Evolutionary conservation across 2,113 vertebrate species (phyloP).

Genomic region (Sinocyclocheilus maitianheensis): DNA sequence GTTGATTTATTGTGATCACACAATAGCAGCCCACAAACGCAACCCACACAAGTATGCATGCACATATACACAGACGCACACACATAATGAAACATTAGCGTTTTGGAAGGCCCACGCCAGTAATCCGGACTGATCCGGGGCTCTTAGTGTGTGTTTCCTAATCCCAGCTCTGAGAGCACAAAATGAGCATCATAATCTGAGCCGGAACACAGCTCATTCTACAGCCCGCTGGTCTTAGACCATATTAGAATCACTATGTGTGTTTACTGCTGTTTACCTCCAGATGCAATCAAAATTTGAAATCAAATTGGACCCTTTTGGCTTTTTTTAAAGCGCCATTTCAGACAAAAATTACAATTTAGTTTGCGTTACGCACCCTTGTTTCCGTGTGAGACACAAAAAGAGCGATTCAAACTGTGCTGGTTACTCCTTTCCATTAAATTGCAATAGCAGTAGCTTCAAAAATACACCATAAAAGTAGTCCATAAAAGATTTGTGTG

Average conservation of each 20-base stretch:
- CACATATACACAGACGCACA: conserved; percentile 37
- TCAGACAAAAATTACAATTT: neutral
- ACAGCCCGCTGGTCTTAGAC: neutral
- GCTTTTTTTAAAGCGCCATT: neutral
- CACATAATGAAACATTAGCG: conserved; percentile 38
- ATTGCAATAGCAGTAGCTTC: neutral
- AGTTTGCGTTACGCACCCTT: neutral
- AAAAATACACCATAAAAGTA: neutral
- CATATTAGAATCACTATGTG: conserved; percentile 4
- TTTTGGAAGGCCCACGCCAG: conserved; percentile 64
- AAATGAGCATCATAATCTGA: conserved; percentile 71
- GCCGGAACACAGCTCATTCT: conserved; percentile 25
- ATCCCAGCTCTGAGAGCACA: conserved; percentile 66
- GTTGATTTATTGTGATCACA: neutral
- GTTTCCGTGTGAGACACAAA: neutral
- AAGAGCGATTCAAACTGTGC: neutral
- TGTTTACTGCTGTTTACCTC: conserved; percentile 13
- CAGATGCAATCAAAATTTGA: neutral
- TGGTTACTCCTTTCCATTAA: neutral
- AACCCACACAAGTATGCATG: conserved; percentile 34
- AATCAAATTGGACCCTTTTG: neutral
- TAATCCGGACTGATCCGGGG: conserved; percentile 76
- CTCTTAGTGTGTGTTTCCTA: conserved; percentile 72
- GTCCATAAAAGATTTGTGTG: neutral
- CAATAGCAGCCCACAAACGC: neutral